phyloP scores from a whole-genome alignment of 2,797 vertebrate species.

The Labeo calbasu region DNA sequence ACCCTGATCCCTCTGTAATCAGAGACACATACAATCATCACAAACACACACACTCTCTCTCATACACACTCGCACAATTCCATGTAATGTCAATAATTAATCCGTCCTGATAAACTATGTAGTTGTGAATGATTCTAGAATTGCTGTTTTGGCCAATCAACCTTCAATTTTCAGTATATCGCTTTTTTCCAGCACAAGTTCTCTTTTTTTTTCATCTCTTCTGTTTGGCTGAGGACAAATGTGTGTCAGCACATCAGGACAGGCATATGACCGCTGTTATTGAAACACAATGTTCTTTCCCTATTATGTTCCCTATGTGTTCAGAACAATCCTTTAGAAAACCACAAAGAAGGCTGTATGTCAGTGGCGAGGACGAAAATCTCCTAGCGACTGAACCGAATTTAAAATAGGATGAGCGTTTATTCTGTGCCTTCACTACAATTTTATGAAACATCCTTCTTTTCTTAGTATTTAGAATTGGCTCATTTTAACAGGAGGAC shows the following conservation, averaged over 20 bases:
- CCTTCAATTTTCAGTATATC: neutral
- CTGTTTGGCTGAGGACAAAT: neutral
- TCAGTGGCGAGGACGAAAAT: neutral
- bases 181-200: neutral
- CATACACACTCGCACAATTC: conserved; percentile 32
- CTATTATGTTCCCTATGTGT: conserved; percentile 2
- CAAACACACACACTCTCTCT: conserved; percentile 46
- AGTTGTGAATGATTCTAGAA: conserved; percentile 56
- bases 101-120: conserved; percentile 21
- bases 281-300: conserved; percentile 13
- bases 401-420: neutral
- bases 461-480: neutral
- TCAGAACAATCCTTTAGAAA: conserved; percentile 7
- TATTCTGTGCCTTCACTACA: conserved; percentile 4
- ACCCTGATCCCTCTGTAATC: conserved; percentile 42
- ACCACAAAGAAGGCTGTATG: neutral
- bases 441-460: neutral
- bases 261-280: conserved; percentile 7
- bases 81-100: conserved; percentile 49
- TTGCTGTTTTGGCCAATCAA: conserved; percentile 33
- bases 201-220: neutral
- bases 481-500: neutral
- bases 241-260: neutral
- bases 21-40: conserved; percentile 39
- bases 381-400: neutral